A percentile compares a stretch with the other conserved stretches of the same genome.
phyloP scores from a whole-genome alignment of 2,797 vertebrate species.

The Gymnocypris eckloni region DNA sequence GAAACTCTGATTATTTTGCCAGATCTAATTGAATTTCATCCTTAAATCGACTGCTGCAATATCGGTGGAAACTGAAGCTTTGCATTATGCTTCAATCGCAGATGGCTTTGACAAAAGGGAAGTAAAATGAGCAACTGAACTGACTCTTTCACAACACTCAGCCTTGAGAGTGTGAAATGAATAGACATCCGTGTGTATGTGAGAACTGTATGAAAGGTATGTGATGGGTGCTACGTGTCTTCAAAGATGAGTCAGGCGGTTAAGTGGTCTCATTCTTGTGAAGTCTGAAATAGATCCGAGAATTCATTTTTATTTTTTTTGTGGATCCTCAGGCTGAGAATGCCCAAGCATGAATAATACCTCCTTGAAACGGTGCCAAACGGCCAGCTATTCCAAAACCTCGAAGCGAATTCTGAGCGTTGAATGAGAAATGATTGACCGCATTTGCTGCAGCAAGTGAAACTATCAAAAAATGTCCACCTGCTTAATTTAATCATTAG shows the following conservation, averaged over 20 bases:
- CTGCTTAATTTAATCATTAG: slow-evolving; percentile 60
- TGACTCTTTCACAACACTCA: slow-evolving; percentile 40
- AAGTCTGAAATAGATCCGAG: slow-evolving; percentile 53
- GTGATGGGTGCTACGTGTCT: slow-evolving; percentile 52
- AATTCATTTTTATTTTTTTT: slow-evolving; percentile 45
- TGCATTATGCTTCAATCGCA: not conserved
- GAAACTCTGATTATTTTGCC: slow-evolving; percentile 28
- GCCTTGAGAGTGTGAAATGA: slow-evolving; percentile 46
- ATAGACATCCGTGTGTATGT: slow-evolving; percentile 34
- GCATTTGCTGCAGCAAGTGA: slow-evolving; percentile 49
- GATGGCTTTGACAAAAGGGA: slow-evolving; percentile 30
- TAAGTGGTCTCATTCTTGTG: slow-evolving; percentile 55
- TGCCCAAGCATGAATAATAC: slow-evolving; percentile 54
- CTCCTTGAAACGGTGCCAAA: slow-evolving; percentile 43
- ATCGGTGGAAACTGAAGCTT: not conserved
- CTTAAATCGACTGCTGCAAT: slow-evolving; percentile 16
- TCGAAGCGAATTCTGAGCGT: slow-evolving; percentile 31
- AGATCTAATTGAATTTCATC: slow-evolving; percentile 31
- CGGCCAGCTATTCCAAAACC: slow-evolving; percentile 35
- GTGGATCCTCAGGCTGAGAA: slow-evolving; percentile 47
- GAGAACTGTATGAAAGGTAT: slow-evolving; percentile 48
- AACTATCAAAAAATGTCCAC: slow-evolving; percentile 58
- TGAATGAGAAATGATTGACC: slow-evolving; percentile 54
- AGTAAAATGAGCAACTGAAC: slow-evolving; percentile 45
- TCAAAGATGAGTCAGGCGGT: slow-evolving; percentile 57